Percentiles rank a stretch among this genome's conserved stretches.
These are phyloP conservation scores for Tachina grossa DNA, from an alignment of 2,888 invertebrate genomes.

Conservation along the genomic window DNA sequence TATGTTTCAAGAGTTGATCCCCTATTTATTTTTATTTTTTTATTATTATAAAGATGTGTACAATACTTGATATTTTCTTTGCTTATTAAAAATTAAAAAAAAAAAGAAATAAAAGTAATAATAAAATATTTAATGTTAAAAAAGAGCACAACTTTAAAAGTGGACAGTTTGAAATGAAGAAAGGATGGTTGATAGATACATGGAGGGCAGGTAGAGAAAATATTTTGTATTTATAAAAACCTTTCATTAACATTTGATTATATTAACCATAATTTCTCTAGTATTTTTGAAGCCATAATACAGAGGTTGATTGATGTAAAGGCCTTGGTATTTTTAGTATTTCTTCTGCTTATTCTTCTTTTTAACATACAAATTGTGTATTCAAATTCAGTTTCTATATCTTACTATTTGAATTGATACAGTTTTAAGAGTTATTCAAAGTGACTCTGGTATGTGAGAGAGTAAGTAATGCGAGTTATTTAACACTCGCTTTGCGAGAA, in stretches of 20 bases:
- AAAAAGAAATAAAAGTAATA: not conserved
- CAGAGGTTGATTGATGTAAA: constrained; percentile 40
- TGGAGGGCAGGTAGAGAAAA: constrained; percentile 60
- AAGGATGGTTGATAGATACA: constrained; percentile 30
- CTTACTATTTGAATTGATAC: constrained; percentile 40
- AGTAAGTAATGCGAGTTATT: constrained; percentile 23
- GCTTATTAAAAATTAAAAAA: constrained; percentile 34
- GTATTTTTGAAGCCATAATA: constrained; percentile 33
- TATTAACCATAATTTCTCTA: constrained; percentile 61
- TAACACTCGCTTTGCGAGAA: constrained; percentile 83
- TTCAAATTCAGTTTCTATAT: constrained; percentile 37
- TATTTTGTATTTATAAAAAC: constrained; percentile 47
- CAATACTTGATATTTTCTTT: constrained; percentile 45
- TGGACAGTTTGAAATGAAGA: constrained; percentile 39
- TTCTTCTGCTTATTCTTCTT: constrained; percentile 2
- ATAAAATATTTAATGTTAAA: constrained; percentile 48
- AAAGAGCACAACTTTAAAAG: constrained; percentile 63
- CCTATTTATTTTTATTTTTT: constrained; percentile 7
- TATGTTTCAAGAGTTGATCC: constrained; percentile 29
- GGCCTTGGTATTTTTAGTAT: constrained; percentile 47
- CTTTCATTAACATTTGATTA: constrained; percentile 44
- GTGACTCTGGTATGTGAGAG: constrained; percentile 41
- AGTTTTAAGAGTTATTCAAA: constrained; percentile 44
- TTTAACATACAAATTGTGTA: constrained; percentile 22
- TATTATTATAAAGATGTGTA: constrained; percentile 55